Base-by-base conservation (phyloP, 2,888 invertebrate genomes). In the Malacosoma neustria region DNA sequence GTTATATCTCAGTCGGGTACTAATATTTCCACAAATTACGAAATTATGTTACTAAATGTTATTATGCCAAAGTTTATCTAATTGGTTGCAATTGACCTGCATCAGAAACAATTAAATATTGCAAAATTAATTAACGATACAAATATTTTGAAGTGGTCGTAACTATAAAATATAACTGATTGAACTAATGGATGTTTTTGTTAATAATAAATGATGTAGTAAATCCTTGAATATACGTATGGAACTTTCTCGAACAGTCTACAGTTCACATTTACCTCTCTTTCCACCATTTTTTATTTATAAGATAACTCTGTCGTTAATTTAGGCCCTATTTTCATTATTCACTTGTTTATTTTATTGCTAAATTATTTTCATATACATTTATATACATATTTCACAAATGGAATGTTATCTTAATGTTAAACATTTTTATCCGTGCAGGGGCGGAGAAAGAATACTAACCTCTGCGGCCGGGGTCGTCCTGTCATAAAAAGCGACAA, bases 131-230 rank as follows among this genome's bases (percentile, higher is more conserved):
- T 7, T 22, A 22, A 22, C 22, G 22, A 7, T 22, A 22, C 22
- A 22, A 13, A 29, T 34, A 34, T 34, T 34, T 34, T 30, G 29
- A 34, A 34, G 34, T 22, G 22, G 22, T 22, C 22, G 9, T 22
- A 22, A 22, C 22, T 7, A 22, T 22, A 22, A 22, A 22, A 22
- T 22, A 22, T 22, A 22, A 22, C 22, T 22, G 6, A 22, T 7
- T 22, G 22, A 9, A 9, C 22, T 7, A 9, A 22, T 22, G 6
- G 9, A 22, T 22, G 22, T 22, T 22, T 22, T 7, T 22, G 22
- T 22, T 5, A 7, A 22, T 22, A 22, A 22, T 22, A 7, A 22
- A 4, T 22, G 9, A 22, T 22, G 5, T 22, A 2, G n/a, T n/a
- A 4, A 22, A 22, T 7, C 22, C 22, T 22, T 22, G 22, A 22